Evolutionary conservation across 1,140 invertebrate species (phyloP).

Genomic region (Hypothenemus hampei): DNA sequence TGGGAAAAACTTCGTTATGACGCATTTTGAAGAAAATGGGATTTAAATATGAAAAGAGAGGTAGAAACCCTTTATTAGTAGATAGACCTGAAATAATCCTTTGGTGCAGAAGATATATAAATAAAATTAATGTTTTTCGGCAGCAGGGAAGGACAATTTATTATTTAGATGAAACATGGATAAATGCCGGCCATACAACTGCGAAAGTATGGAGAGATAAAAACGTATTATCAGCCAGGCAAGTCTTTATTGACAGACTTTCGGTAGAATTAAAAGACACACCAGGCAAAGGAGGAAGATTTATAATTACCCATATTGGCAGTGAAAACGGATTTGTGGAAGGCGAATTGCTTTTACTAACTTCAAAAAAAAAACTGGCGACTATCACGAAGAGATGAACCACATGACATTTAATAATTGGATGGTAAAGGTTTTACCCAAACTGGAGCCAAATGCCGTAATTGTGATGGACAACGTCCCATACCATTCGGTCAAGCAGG

Average conservation of each 20-base stretch:
- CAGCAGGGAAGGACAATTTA: conserved; percentile 14
- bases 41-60: conserved; percentile 14
- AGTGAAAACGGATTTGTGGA: too few species aligned
- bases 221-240: neutral
- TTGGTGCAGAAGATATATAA: conserved; percentile 14
- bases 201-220: conserved; percentile 7
- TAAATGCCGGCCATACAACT: conserved; percentile 11
- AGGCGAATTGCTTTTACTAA: too few species aligned
- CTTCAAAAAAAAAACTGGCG: too few species aligned
- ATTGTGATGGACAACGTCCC: too few species aligned
- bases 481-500: too few species aligned
- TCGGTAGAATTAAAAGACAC: neutral
- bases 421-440: too few species aligned
- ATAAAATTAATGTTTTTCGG: neutral
- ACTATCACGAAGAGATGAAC: too few species aligned
- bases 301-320: too few species aligned
- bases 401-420: too few species aligned
- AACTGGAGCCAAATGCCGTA: too few species aligned
- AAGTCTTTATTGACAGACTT: neutral
- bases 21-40: conserved; percentile 17
- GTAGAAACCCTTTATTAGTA: neutral
- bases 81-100: conserved; percentile 11
- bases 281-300: too few species aligned
- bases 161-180: conserved; percentile 22
- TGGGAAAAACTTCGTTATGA: too few species aligned